Evolutionary conservation across 2,888 invertebrate genomes (phyloP), one percentile per base, ranked within the genome.

Genomic region (Heliconius cydno): DNA sequence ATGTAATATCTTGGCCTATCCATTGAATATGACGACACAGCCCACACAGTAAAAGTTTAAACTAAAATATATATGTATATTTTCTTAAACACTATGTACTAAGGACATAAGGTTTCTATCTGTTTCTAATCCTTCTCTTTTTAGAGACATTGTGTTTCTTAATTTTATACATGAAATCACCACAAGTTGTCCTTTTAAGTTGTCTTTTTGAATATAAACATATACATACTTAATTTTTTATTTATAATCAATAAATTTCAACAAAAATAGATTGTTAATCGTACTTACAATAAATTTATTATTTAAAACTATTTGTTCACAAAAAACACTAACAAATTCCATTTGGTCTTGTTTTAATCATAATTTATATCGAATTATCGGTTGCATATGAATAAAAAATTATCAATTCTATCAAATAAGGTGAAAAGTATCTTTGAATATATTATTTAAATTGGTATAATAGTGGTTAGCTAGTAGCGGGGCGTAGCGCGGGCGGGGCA

Each of bases 381-480:
- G 19, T 52, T 52, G 5, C 19, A 52, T 52, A 7, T 28, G 19
- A 75, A 75, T 46, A 12, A 65, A 65, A 74, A 28, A 60, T 34
- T 15, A 67, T 57, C 22, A 0, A 5, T 71, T 76, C 34, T 28
- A 38, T 30, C 28, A 41, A 28, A 13, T 38, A 28, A 63, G 34
- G 15, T 67, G 41, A 38, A 57, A 46, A 60, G 67, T 75, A 28
- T 60, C 41, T 22, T 74, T 3, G 60, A 30, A 60, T 25, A 19
- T 79, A 60, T 63, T 68, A 79, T 79, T 75, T 75, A 70, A 75
- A 80, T 77, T 70, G 71, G 70, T 57, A 76, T 79, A 83, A 83
- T 91, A 90, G 90, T 92, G 92, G 90, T 91, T 90, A 90, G 91
- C 86, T 86, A 88, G 80, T 79, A 79, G 76, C 78, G 84, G 84